These are phyloP conservation scores for Tangara arthus DNA, from an alignment of 2,797 vertebrate species.

Conservation along the genomic window DNA sequence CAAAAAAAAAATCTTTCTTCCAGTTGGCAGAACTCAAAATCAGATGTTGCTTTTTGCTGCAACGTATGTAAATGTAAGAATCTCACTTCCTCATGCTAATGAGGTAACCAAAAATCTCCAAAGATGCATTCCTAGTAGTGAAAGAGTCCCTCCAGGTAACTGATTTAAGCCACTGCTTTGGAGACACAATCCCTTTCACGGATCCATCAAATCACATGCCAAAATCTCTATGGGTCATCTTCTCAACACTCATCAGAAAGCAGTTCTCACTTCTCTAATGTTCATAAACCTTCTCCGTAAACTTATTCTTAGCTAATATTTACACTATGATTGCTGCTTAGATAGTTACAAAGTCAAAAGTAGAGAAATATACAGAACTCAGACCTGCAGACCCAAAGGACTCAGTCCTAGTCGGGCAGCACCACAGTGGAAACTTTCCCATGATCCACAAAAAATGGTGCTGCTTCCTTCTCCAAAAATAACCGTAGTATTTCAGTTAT, in stretches of 20 bases:
- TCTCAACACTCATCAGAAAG: background rate
- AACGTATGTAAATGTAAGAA: background rate
- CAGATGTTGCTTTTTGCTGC: background rate
- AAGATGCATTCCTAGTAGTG: background rate
- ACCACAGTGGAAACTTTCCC: background rate
- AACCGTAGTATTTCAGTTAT: background rate
- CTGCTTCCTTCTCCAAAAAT: background rate
- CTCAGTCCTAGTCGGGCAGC: background rate
- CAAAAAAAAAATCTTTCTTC: background rate
- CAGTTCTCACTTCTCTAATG: background rate
- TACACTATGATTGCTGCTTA: background rate
- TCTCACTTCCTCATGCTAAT: background rate
- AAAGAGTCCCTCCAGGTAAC: background rate
- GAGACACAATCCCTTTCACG: background rate
- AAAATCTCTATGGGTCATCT: background rate
- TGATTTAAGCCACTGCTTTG: background rate
- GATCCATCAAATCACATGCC: background rate
- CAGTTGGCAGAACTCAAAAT: background rate
- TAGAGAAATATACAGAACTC: background rate
- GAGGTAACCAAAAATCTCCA: background rate
- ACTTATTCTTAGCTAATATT: background rate
- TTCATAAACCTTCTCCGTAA: background rate
- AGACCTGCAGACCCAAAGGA: background rate
- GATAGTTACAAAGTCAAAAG: background rate
- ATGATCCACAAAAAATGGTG: background rate